Evolutionary conservation across 2,888 invertebrate genomes (phyloP).

Genomic region (Parelbella ahira): DNA sequence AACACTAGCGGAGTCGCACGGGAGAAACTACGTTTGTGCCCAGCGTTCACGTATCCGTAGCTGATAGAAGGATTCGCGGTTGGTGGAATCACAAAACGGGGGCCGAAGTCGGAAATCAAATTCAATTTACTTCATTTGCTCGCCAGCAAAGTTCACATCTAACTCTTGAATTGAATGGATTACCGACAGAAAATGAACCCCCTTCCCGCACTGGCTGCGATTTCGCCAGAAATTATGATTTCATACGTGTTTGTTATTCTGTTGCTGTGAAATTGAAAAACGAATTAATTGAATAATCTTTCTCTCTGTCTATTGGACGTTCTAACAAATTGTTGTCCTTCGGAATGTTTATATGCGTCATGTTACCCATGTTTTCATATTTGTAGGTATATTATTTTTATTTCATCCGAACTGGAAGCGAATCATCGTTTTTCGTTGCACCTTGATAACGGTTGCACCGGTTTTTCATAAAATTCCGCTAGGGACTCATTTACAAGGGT

Average conservation of each 20-base stretch:
- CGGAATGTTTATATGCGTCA: no score
- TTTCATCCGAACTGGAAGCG: no score
- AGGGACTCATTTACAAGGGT: no score
- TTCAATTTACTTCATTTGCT: slow-evolving; percentile 75
- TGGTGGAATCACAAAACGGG: slow-evolving; percentile 58
- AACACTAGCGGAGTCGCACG: background rate
- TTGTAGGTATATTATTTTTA: no score
- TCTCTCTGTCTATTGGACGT: no score
- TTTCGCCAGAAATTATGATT: slow-evolving; percentile 3
- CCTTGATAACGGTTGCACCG: no score
- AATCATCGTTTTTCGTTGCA: no score
- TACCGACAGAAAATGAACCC: slow-evolving; percentile 58
- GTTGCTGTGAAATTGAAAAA: no score
- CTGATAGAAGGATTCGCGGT: slow-evolving; percentile 64
- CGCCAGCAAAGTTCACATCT: slow-evolving; percentile 68
- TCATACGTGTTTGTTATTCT: slow-evolving; percentile 7
- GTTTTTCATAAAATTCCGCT: no score
- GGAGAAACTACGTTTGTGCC: slow-evolving; percentile 10
- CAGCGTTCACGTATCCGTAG: slow-evolving; percentile 35
- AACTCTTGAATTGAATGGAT: slow-evolving; percentile 69
- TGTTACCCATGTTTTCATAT: no score
- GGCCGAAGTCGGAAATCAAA: slow-evolving; percentile 69
- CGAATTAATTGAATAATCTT: no score
- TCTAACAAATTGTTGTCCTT: no score
- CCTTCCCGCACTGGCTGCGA: slow-evolving; percentile 34